Base-by-base conservation (phyloP, 2,888 invertebrate species). In the Pomacea canaliculata region DNA sequence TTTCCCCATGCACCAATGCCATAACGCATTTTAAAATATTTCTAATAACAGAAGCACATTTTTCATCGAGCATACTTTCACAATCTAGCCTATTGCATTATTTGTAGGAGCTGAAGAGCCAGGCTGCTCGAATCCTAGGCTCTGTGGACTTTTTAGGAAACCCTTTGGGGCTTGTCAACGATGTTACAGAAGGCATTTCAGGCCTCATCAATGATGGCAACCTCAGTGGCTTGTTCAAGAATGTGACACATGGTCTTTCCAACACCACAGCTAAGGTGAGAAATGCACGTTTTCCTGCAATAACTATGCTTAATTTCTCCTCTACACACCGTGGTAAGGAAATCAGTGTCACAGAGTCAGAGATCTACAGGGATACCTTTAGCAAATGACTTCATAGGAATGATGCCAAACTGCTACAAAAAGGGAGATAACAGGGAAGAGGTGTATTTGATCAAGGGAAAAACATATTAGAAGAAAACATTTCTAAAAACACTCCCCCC, bases 91-190 rank as follows among this genome's bases (percentile, higher is more conserved):
- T 56, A 16, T 56, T 63, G 63, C 27, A 1, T 19, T 63, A 63
- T 12, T 63, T 83, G 46, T 83, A 96, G 94, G 96, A 97, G 91
- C 91, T 99, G 71, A 95, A 96, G 89, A 96, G 97, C 94, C 98
- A 99, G 92, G 97, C 98, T 10, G 96, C 96, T 9, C 95, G 95
- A 83, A 98, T 99, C 87, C 92, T 99, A 76, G 98, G 97, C 7
- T 97, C 98, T 0, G 96, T 98, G 46, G 99, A 99, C 92, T 98
- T 99, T 91, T 93, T 99, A 71, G 99, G 99, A 63, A 99, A 98
- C 92, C 99, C 99, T 5, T 91, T 98, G 70, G 99, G 99, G 19
- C 95, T 99, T 86, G 94, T 98, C 81, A 96, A 96, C 87, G 99
- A 99, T 92, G 95, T 99, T 63, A 95, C 96, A 0, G 98, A 98